Base-by-base conservation (phyloP, 2,797 vertebrate genomes). In the Neosilurus hyrtlii region DNA sequence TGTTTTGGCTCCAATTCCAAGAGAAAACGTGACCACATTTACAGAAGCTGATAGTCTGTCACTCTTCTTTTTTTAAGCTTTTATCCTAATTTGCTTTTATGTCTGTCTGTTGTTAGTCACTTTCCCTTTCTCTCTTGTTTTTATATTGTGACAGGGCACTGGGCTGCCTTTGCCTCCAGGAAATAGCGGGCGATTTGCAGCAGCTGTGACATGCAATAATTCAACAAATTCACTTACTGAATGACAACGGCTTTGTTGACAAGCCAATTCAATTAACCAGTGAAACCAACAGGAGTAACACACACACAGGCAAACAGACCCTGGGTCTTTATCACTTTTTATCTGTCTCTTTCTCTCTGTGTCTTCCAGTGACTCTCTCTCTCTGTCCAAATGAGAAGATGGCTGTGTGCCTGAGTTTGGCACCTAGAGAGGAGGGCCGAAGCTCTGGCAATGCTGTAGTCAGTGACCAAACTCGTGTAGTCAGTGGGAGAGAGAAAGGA, bases 181-280 rank as follows among this genome's bases (percentile, higher is more conserved):
- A 95, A 94, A 95, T 56, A 92, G 91, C 89, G 81, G 93, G 93
- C 92, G 93, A 94, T 94, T 91, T 93, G 92, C 92, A 93, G 92
- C 95, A 95, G 94, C 95, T 96, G 95, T 92, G 94, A 92, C 88
- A 91, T 72, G 90, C 88, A 94, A 93, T 93, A 94, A 91, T 92
- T 94, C 94, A 94, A 95, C 93, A 94, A 95, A 95, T 94, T 95
- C 95, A 95, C 94, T 95, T 93, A 94, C 93, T 95, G 94, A 95
- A 95, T 95, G 95, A 94, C 95, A 95, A 94, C 93, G 94, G 94
- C 95, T 96, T 95, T 96, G 95, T 95, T 96, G 95, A 95, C 94
- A 95, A 95, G 94, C 95, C 95, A 95, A 96, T 95, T 95, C 94
- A 95, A 96, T 96, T 96, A 96, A 94, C 93, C 93, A 93, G 92